These are phyloP conservation scores for Pterocles orientalis DNA, from an alignment of 2,113 vertebrate genomes.

Conservation along the genomic window DNA sequence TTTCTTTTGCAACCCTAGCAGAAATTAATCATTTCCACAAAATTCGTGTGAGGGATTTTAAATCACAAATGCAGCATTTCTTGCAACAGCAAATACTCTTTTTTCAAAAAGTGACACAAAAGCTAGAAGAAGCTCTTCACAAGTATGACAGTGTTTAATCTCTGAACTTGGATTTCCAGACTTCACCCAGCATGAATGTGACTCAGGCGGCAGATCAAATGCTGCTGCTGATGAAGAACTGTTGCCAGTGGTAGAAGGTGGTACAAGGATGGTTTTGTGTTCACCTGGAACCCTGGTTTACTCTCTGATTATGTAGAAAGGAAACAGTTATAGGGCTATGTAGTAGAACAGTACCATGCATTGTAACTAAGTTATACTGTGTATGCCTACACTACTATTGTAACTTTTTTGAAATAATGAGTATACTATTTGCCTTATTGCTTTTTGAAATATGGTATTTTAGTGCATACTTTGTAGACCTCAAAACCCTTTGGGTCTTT, in stretches of 20 bases:
- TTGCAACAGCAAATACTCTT: slow-evolving; percentile 95
- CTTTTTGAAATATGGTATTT: slow-evolving; percentile 77
- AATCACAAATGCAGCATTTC: slow-evolving; percentile 95
- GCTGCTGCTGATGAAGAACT: slow-evolving; percentile 61
- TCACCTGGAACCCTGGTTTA: slow-evolving; percentile 45
- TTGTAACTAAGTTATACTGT: slow-evolving; percentile 82
- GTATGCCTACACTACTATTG: slow-evolving; percentile 84
- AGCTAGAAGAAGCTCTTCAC: slow-evolving; percentile 93
- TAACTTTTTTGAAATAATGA: slow-evolving; percentile 78
- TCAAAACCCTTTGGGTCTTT: slow-evolving; percentile 74
- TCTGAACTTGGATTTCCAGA: slow-evolving; percentile 15
- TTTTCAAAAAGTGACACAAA: slow-evolving; percentile 95
- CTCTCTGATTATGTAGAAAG: slow-evolving; percentile 68
- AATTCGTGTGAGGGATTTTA: slow-evolving; percentile 94
- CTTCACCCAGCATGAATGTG: not conserved
- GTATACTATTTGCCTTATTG: slow-evolving; percentile 85
- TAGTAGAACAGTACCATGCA: slow-evolving; percentile 78
- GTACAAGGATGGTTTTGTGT: slow-evolving; percentile 70
- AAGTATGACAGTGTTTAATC: slow-evolving; percentile 91
- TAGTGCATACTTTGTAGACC: slow-evolving; percentile 80
- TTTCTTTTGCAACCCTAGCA: slow-evolving; percentile 95
- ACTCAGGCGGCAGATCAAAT: not conserved
- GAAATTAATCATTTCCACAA: slow-evolving; percentile 99
- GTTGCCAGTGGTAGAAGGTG: slow-evolving; percentile 60
- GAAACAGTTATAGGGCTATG: slow-evolving; percentile 73